phyloP scores from a whole-genome alignment of 1,140 invertebrate genomes.

The Stegodyphus dumicola region DNA sequence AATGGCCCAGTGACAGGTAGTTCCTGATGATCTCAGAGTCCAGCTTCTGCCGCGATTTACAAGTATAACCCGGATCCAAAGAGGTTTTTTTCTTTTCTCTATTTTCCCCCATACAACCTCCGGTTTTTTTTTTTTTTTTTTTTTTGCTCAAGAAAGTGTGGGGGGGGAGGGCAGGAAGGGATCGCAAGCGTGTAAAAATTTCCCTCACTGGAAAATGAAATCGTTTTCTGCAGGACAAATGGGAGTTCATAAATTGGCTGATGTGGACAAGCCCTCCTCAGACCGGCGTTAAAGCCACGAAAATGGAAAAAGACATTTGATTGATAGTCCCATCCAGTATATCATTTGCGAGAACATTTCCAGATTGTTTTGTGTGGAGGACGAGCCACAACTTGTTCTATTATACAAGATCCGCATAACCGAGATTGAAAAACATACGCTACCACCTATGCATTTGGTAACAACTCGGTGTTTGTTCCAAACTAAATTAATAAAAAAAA shows the following conservation, averaged over 20 bases:
- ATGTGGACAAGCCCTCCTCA: background rate
- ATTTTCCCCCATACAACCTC: background rate
- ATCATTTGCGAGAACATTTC: too few relatives aligned
- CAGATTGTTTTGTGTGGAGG: too few relatives aligned
- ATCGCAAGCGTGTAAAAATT: background rate
- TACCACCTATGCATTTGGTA: too few relatives aligned
- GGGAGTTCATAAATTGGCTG: conserved; percentile 9
- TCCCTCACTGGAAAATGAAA: conserved; percentile 28
- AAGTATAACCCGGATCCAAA: conserved; percentile 55
- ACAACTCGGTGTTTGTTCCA: too few relatives aligned
- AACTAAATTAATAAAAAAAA: too few relatives aligned
- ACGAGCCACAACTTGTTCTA: too few relatives aligned
- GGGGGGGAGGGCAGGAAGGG: background rate
- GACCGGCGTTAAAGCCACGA: too few relatives aligned
- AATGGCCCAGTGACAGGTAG: conserved; percentile 50
- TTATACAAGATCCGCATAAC: too few relatives aligned
- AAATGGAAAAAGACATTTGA: background rate
- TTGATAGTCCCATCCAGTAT: background rate
- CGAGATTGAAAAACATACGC: too few relatives aligned
- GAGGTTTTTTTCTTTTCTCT: conserved; percentile 18
- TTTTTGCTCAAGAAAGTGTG: background rate
- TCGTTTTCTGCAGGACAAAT: conserved; percentile 38
- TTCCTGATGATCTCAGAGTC: conserved; percentile 55
- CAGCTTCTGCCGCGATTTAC: conserved; percentile 24
- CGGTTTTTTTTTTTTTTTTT: conserved; percentile 11